Conservation (phyloP, 2,888 invertebrate species). For the Oxystoma pomonae region DNA sequence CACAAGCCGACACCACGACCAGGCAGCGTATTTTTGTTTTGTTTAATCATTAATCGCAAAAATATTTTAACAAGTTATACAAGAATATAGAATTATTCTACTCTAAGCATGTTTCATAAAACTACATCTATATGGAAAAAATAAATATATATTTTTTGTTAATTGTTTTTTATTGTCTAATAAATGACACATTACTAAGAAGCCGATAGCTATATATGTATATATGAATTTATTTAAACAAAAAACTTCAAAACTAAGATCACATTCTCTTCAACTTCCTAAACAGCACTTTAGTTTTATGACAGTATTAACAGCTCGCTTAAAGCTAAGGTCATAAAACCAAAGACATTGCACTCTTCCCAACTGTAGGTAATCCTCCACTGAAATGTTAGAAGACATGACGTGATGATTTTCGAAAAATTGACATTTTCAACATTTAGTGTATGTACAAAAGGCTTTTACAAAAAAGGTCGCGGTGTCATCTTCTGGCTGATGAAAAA, state of each 20-base stretch:
- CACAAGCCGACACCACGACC: conserved; percentile 30
- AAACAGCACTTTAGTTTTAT: too few relatives aligned
- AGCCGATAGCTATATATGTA: neutral
- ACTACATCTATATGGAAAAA: conserved; percentile 11
- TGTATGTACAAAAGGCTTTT: conserved; percentile 39
- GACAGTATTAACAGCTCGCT: too few relatives aligned
- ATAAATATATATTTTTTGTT: conserved; percentile 25
- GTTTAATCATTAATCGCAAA: neutral
- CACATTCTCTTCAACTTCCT: too few relatives aligned
- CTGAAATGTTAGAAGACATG: too few relatives aligned
- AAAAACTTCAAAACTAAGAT: too few relatives aligned
- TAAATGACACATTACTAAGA: conserved; percentile 10
- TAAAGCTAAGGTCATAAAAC: too few relatives aligned
- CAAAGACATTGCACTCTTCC: too few relatives aligned
- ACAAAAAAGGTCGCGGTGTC: conserved; percentile 24
- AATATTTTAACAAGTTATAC: neutral
- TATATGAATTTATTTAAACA: too few relatives aligned
- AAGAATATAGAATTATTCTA: too few relatives aligned
- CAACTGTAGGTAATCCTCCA: too few relatives aligned
- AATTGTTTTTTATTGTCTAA: conserved; percentile 23
- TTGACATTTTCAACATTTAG: conserved; percentile 29
- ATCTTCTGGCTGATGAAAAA: conserved; percentile 33
- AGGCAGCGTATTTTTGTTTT: neutral
- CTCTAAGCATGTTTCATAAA: too few relatives aligned
- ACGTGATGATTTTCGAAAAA: conserved; percentile 7